Conservation (phyloP, 2,113 vertebrate genomes). For the Callospermophilus lateralis region DNA sequence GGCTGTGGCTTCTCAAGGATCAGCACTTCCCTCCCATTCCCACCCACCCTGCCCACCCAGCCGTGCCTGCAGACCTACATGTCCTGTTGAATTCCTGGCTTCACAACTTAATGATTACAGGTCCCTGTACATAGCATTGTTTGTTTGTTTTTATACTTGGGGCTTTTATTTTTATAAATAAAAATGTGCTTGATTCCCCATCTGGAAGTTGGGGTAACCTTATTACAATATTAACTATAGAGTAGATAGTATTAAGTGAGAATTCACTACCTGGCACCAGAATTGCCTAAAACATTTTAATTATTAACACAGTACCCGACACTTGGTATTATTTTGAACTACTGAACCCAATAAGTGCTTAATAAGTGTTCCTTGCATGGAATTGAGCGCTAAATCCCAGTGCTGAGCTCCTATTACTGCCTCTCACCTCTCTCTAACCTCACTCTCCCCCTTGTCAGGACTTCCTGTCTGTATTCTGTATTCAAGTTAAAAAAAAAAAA, state of each 20-base stretch:
- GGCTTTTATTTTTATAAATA: neutral
- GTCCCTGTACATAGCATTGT: neutral
- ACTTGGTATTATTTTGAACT: conserved; percentile 54
- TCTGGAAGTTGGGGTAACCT: neutral
- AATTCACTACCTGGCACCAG: neutral
- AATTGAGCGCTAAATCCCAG: neutral
- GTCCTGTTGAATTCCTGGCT: neutral
- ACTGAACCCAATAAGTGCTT: conserved; percentile 22
- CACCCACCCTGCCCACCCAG: accelerated
- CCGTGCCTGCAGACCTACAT: neutral
- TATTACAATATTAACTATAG: neutral
- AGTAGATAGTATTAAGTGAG: conserved; percentile 35
- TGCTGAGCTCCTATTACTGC: neutral
- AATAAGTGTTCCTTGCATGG: neutral
- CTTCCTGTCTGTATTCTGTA: neutral
- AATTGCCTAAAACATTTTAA: conserved; percentile 51
- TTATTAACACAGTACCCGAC: conserved; percentile 14
- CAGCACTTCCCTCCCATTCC: neutral
- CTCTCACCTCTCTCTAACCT: conserved; percentile 2
- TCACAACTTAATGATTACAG: neutral
- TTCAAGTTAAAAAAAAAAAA: neutral
- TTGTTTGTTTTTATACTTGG: neutral
- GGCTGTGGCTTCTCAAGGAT: neutral
- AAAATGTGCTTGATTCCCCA: neutral
- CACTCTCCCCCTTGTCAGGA: neutral